phyloP scores from a whole-genome alignment of 92 coral and sea anemone genomes.

The Actinernus sp. region DNA sequence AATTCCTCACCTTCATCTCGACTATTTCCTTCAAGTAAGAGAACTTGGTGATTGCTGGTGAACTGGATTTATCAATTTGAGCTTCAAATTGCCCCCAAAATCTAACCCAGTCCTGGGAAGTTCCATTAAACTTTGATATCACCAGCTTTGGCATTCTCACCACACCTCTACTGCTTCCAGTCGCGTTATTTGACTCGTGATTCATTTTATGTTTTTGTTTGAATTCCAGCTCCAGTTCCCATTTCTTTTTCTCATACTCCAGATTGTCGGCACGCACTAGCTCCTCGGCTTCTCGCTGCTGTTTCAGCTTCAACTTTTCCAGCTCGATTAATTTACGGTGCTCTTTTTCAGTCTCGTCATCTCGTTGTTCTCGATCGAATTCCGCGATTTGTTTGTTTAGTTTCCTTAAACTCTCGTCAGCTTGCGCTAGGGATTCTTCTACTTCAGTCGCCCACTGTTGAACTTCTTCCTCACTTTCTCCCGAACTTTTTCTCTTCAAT shows the following conservation, averaged over 20 bases:
- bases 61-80: slow-evolving; percentile 18
- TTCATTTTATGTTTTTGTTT: neutral
- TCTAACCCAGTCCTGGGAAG: slow-evolving; percentile 41
- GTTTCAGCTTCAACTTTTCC: slow-evolving; percentile 24
- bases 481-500: slow-evolving; percentile 29
- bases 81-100: slow-evolving; percentile 53
- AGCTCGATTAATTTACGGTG: slow-evolving; percentile 18
- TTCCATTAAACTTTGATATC: slow-evolving; percentile 41
- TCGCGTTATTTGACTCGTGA: slow-evolving; percentile 4
- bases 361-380: slow-evolving; percentile 4
- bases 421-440: slow-evolving; percentile 7
- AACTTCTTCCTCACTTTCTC: slow-evolving; percentile 39
- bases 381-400: neutral
- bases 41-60: slow-evolving; percentile 35
- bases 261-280: neutral
- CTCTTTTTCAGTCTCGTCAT: neutral
- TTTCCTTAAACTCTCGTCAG: slow-evolving; percentile 24
- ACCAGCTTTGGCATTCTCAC: slow-evolving; percentile 48
- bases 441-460: slow-evolving; percentile 32
- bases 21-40: slow-evolving; percentile 42
- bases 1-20: slow-evolving; percentile 3
- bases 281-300: slow-evolving; percentile 21
- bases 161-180: neutral
- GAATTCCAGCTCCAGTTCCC: neutral
- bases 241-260: neutral